These are phyloP conservation scores for Eutolmus rufibarbis DNA, from an alignment of 2,888 invertebrate species.

Conservation along the genomic window DNA sequence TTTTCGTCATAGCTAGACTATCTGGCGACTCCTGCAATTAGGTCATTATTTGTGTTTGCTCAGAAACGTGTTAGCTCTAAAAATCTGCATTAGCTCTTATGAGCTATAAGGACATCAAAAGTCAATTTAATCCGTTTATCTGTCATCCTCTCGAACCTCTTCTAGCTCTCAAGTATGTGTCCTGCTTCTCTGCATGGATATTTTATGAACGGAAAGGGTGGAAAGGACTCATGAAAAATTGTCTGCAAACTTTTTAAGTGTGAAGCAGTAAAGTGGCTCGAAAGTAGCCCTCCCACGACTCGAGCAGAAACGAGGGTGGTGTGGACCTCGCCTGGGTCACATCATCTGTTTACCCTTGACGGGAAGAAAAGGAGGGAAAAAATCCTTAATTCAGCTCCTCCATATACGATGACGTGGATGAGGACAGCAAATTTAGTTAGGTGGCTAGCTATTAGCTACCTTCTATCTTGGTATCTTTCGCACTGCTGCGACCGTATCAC, in stretches of 20 bases:
- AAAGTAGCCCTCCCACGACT: neutral
- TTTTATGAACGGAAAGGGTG: neutral
- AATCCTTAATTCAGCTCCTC: neutral
- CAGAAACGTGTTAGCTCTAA: neutral
- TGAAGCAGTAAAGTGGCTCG: neutral
- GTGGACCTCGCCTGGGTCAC: neutral
- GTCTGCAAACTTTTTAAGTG: slow-evolving; percentile 16
- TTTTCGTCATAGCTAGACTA: neutral
- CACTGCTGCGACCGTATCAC: neutral
- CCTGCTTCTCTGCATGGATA: slow-evolving; percentile 1
- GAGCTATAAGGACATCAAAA: slow-evolving; percentile 11
- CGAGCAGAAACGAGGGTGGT: neutral
- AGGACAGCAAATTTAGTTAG: neutral
- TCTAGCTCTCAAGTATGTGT: neutral
- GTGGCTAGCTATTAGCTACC: neutral
- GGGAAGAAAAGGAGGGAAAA: neutral
- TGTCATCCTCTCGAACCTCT: neutral
- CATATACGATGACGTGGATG: neutral
- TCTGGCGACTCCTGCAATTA: neutral
- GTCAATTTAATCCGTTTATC: slow-evolving; percentile 31
- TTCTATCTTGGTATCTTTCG: neutral
- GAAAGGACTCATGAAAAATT: neutral
- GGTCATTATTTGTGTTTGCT: neutral
- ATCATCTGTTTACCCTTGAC: slow-evolving; percentile 20
- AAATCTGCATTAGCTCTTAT: slow-evolving; percentile 14